phyloP scores from a whole-genome alignment of 2,113 vertebrate genomes.

The Trematocara nigrifrons region DNA sequence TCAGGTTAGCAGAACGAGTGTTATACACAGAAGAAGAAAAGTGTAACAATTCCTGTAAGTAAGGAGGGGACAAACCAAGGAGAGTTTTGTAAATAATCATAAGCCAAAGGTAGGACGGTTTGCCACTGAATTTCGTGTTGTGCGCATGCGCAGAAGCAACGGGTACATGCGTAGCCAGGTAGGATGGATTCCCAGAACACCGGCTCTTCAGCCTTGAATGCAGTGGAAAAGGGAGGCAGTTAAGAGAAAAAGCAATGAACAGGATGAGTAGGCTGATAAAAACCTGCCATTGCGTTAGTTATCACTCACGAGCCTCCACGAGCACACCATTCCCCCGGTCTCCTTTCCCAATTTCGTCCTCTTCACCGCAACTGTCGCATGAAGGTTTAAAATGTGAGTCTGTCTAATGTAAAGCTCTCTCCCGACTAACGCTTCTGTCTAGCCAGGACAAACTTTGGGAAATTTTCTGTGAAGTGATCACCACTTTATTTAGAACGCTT shows the following conservation, averaged over 20 bases:
- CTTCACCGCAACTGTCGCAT: fast-evolving
- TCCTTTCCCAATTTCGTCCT: neutral
- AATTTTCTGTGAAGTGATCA: conserved; percentile 17
- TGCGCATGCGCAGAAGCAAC: no score
- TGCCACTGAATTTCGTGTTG: no score
- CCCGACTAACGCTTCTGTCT: neutral
- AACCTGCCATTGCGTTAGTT: neutral
- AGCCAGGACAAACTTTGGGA: neutral
- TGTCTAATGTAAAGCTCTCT: neutral
- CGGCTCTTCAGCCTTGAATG: neutral
- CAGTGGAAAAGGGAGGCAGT: neutral
- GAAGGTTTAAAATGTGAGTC: neutral
- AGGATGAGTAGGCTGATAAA: neutral
- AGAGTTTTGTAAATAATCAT: no score
- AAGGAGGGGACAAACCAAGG: no score
- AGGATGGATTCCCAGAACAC: no score
- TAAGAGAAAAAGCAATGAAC: neutral
- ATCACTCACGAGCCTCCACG: neutral
- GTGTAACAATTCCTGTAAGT: no score
- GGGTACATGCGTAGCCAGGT: no score
- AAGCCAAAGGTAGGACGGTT: no score
- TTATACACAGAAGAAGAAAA: no score
- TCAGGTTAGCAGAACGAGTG: no score
- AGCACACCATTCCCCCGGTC: neutral
- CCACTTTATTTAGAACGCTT: neutral